Percentiles rank a stretch among this genome's conserved stretches.
These are phyloP conservation scores for Pogonocherus hispidulus DNA, from an alignment of 2,888 invertebrate genomes.

Conservation along the genomic window DNA sequence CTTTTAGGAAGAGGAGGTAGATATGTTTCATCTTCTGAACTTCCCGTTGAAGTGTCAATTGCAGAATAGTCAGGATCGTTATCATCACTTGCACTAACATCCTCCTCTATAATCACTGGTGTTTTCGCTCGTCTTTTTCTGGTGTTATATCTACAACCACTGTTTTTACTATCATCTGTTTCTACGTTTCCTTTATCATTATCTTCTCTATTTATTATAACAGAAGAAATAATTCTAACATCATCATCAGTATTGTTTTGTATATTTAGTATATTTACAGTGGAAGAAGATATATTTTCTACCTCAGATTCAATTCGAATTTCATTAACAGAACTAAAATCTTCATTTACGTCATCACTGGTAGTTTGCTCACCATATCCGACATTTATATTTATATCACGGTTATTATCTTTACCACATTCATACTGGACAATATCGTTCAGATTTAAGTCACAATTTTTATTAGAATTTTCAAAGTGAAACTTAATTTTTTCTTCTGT, in stretches of 20 bases:
- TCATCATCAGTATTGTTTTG: not conserved
- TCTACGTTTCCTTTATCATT: not conserved
- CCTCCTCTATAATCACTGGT: too few species aligned
- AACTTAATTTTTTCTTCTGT: slow-evolving; percentile 24
- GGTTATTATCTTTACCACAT: not conserved
- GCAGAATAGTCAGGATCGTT: too few species aligned
- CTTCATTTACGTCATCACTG: not conserved
- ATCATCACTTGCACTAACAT: too few species aligned
- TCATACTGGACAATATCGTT: not conserved
- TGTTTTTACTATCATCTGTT: not conserved
- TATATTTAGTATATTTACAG: too few species aligned
- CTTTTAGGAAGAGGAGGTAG: not conserved
- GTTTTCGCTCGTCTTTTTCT: not conserved
- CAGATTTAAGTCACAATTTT: not conserved
- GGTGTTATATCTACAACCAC: not conserved
- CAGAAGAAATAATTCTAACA: not conserved
- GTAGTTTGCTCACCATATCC: not conserved
- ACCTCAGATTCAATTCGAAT: not conserved
- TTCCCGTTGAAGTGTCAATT: not conserved
- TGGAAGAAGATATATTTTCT: not conserved
- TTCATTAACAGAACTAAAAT: not conserved
- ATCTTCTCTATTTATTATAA: not conserved
- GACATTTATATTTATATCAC: not conserved
- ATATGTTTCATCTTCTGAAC: not conserved
- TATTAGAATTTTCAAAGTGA: slow-evolving; percentile 4